Conservation (phyloP, 1,140 invertebrate species). For the Sesamia nonagrioides region DNA sequence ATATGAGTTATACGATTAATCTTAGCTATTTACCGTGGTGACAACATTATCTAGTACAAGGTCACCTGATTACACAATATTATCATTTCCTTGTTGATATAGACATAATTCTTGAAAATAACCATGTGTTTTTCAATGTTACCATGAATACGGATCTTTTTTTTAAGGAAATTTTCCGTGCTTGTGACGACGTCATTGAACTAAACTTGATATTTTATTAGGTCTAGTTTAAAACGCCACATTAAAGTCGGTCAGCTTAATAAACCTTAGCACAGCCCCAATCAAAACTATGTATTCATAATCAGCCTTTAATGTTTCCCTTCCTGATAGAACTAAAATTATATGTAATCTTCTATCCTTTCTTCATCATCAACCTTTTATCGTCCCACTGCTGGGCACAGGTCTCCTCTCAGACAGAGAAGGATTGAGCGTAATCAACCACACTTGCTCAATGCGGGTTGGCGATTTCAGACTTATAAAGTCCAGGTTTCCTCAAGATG, state of each 20-base stretch:
- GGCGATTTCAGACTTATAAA: too few relatives aligned
- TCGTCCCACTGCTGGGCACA: too few relatives aligned
- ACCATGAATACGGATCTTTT: background rate
- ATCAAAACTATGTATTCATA: too few relatives aligned
- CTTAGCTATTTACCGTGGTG: conserved; percentile 16
- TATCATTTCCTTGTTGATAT: conserved; percentile 24
- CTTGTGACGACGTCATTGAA: background rate
- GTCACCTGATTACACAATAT: conserved; percentile 18
- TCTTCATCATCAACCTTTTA: too few relatives aligned
- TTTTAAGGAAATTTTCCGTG: background rate
- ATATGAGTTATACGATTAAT: background rate
- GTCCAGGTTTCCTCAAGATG: too few relatives aligned
- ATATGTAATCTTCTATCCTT: too few relatives aligned
- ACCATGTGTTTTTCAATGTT: conserved; percentile 9
- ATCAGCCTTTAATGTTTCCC: too few relatives aligned
- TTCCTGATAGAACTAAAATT: too few relatives aligned
- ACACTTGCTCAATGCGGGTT: too few relatives aligned
- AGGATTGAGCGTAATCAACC: too few relatives aligned
- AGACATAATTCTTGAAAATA: conserved; percentile 5
- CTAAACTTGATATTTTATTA: background rate
- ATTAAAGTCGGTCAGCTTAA: background rate
- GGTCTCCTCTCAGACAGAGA: too few relatives aligned
- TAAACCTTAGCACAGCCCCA: too few relatives aligned
- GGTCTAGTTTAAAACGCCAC: background rate
- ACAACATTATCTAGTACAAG: conserved; percentile 32